Evolutionary conservation across 2,797 vertebrate species (phyloP).

Genomic region (Mastacembelus armatus): DNA sequence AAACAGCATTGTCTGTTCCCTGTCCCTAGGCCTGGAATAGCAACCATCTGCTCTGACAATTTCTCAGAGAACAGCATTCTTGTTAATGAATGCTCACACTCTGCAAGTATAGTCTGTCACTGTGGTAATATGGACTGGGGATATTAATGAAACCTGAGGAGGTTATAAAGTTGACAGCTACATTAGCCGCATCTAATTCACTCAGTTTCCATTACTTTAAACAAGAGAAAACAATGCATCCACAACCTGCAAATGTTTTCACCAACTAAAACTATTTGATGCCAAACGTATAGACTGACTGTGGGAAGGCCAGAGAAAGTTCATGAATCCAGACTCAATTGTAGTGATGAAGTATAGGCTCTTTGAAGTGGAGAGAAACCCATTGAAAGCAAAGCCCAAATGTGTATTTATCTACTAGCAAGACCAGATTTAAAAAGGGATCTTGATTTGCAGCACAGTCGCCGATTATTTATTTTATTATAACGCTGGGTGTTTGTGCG

Average conservation of each 20-base stretch:
- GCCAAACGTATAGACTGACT: constrained; percentile 14
- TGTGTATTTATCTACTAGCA: constrained; percentile 15
- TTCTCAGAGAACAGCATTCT: constrained; percentile 39
- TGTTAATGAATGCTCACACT: constrained; percentile 60
- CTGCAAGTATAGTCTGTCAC: constrained; percentile 27
- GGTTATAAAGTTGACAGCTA: constrained; percentile 30
- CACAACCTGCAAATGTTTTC: constrained; percentile 7
- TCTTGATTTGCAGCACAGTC: constrained; percentile 26
- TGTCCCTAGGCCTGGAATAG: constrained; percentile 30
- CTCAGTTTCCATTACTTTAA: constrained; percentile 48
- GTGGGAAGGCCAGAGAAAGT: background rate
- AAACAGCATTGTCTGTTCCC: constrained; percentile 38
- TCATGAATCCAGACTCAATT: constrained; percentile 25
- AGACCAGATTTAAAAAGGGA: constrained; percentile 28
- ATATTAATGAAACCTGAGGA: constrained; percentile 57
- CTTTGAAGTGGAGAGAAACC: background rate
- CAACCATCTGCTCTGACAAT: constrained; percentile 57
- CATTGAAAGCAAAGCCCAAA: constrained; percentile 19
- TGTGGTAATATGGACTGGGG: constrained; percentile 38
- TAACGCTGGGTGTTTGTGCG: background rate
- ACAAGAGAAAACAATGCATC: constrained; percentile 39
- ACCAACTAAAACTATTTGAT: constrained; percentile 34
- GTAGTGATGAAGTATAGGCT: background rate
- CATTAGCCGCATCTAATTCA: constrained; percentile 44
- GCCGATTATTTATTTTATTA: background rate